These are phyloP conservation scores for Rhinichthys osculus DNA, from an alignment of 2,797 vertebrate species.

Conservation along the genomic window DNA sequence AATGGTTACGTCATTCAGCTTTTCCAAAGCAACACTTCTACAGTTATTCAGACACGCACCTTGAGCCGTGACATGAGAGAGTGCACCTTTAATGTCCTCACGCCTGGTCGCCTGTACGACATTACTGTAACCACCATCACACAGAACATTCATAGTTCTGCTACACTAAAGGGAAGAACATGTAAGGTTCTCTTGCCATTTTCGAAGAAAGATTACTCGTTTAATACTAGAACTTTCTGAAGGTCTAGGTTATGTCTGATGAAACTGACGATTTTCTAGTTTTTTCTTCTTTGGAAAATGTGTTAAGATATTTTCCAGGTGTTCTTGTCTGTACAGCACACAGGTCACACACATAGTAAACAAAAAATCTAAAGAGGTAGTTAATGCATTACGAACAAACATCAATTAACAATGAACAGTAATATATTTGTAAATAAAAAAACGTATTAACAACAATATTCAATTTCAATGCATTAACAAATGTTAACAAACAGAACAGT, in stretches of 20 bases:
- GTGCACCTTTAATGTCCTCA: slow-evolving; percentile 90
- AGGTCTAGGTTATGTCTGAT: not conserved
- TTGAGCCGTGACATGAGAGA: slow-evolving; percentile 87
- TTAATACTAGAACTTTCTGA: not conserved
- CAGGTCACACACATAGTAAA: too few species aligned
- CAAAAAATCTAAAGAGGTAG: too few species aligned
- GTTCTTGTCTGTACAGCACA: too few species aligned
- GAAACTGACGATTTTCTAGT: not conserved
- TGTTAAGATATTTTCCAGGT: not conserved
- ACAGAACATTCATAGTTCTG: slow-evolving; percentile 81
- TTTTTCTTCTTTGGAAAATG: not conserved
- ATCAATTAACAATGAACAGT: not conserved
- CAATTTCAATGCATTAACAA: not conserved
- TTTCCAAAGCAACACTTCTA: slow-evolving; percentile 70
- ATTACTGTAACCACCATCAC: slow-evolving; percentile 86
- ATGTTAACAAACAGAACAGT: not conserved
- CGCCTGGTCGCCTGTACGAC: slow-evolving; percentile 84
- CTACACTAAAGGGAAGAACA: slow-evolving; percentile 87
- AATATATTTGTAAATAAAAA: not conserved
- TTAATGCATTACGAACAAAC: not conserved
- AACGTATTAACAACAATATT: not conserved
- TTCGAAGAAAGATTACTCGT: slow-evolving; percentile 71
- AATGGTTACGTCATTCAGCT: slow-evolving; percentile 87
- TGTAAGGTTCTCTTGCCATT: slow-evolving; percentile 79
- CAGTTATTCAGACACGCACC: slow-evolving; percentile 76